phyloP scores from a whole-genome alignment of 2,113 vertebrate species.

The Marmota flaviventris region DNA sequence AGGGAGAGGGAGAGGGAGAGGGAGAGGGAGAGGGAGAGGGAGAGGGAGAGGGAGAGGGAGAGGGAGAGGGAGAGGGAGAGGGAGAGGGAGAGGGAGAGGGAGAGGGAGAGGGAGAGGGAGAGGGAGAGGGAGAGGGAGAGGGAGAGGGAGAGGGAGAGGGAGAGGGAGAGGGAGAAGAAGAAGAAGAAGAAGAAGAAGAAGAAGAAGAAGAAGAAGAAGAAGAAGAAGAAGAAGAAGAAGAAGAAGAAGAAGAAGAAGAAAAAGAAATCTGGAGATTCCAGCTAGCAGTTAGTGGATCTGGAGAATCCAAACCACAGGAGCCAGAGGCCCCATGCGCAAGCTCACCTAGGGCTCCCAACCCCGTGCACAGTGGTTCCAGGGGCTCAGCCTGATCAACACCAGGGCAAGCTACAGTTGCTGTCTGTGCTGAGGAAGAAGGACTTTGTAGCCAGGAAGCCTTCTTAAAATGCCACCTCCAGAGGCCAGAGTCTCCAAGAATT shows the following conservation, averaged over 20 bases:
- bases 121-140: too few relatives aligned
- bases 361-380: not conserved
- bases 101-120: too few relatives aligned
- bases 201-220: rapidly evolving
- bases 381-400: not conserved
- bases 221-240: too few relatives aligned
- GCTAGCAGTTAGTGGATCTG: too few relatives aligned
- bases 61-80: too few relatives aligned
- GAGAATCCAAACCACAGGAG: not conserved
- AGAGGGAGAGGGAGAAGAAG: too few relatives aligned
- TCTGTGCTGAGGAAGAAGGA: not conserved
- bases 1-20: too few relatives aligned
- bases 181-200: rapidly evolving
- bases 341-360: not conserved
- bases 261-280: not conserved
- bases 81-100: too few relatives aligned
- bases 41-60: too few relatives aligned
- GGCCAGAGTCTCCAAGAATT: not conserved
- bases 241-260: too few relatives aligned
- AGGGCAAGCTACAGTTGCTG: not conserved
- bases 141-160: rapidly evolving
- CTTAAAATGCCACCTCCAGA: too few relatives aligned
- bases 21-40: too few relatives aligned
- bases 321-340: not conserved
- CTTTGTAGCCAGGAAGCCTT: not conserved